Evolutionary conservation across 1,140 invertebrate genomes (phyloP).

Genomic region (Rhagoletis pomonella): DNA sequence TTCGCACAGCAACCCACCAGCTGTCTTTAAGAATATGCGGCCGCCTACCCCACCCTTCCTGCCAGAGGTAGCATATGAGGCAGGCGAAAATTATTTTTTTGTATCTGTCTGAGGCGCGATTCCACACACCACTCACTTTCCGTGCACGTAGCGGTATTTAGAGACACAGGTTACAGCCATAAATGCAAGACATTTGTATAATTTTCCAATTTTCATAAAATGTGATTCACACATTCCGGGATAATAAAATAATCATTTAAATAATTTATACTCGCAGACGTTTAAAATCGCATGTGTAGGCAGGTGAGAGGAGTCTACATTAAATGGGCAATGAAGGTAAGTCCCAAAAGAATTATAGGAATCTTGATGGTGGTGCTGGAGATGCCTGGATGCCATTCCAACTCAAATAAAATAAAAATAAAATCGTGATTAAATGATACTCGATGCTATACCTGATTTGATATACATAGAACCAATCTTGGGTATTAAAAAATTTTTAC

Average conservation of each 20-base stretch:
- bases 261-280: slow-evolving; percentile 46
- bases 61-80: neutral
- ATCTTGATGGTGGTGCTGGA: too few species aligned
- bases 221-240: slow-evolving; percentile 55
- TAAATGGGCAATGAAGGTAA: neutral
- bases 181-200: slow-evolving; percentile 54
- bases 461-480: too few species aligned
- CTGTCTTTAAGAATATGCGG: neutral
- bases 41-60: neutral
- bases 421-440: too few species aligned
- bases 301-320: neutral
- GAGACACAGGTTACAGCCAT: slow-evolving; percentile 47
- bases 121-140: neutral
- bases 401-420: too few species aligned
- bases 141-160: slow-evolving; percentile 55
- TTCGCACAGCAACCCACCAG: neutral
- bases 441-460: too few species aligned
- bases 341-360: too few species aligned
- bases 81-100: neutral
- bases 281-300: neutral
- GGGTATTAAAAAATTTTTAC: too few species aligned
- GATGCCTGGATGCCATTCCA: too few species aligned
- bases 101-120: neutral
- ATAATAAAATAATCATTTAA: slow-evolving; percentile 54
- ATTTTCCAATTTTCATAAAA: slow-evolving; percentile 57